These are phyloP conservation scores for Agrochola lota DNA, from an alignment of 2,888 invertebrate genomes.

Conservation along the genomic window DNA sequence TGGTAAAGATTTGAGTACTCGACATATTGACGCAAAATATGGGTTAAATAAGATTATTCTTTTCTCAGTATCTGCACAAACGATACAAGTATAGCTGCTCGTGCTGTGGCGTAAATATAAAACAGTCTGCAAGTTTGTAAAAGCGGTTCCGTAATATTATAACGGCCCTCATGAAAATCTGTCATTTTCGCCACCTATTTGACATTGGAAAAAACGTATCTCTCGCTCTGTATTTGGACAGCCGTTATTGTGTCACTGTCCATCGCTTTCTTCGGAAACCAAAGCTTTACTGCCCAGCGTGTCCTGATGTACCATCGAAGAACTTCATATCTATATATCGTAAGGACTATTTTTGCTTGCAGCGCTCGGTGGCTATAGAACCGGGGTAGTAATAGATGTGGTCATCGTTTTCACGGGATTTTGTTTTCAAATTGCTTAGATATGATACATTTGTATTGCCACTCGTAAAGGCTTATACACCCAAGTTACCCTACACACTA, in stretches of 20 bases:
- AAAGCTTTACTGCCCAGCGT: neutral
- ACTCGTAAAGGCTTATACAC: too few relatives aligned
- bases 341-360: too few relatives aligned
- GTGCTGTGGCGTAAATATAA: neutral
- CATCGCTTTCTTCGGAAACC: neutral
- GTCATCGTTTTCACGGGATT: too few relatives aligned
- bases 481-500: constrained; percentile 7
- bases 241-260: neutral
- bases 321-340: too few relatives aligned
- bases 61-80: too few relatives aligned
- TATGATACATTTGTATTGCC: neutral
- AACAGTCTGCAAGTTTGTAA: neutral
- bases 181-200: neutral
- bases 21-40: neutral
- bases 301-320: neutral
- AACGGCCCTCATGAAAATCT: neutral
- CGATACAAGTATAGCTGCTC: too few relatives aligned
- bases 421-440: too few relatives aligned
- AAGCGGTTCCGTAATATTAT: neutral
- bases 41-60: neutral
- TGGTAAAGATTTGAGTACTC: neutral
- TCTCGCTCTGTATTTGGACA: neutral
- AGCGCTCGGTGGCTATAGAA: too few relatives aligned
- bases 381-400: too few relatives aligned
- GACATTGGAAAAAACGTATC: too few relatives aligned